phyloP scores from a whole-genome alignment of 2,888 invertebrate genomes.

The Tetrapedia diversipes region DNA sequence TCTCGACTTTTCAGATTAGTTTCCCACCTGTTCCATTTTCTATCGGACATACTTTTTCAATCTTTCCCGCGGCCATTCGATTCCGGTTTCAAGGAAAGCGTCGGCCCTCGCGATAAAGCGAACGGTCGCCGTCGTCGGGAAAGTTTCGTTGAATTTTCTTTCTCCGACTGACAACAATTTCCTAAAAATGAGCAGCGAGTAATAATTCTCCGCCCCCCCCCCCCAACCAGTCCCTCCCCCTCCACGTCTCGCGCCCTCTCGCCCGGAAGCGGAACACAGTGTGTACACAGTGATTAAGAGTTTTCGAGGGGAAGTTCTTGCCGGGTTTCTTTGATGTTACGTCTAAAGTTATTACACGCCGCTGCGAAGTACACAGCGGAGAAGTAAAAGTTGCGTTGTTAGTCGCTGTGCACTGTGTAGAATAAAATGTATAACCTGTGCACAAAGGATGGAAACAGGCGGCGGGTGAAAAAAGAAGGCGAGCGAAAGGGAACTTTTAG shows the following conservation, averaged over 20 bases:
- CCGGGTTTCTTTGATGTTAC: slow-evolving; percentile 23
- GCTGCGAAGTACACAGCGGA: not conserved
- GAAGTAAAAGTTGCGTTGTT: slow-evolving; percentile 25
- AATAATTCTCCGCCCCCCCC: slow-evolving; percentile 1
- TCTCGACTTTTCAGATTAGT: slow-evolving; percentile 18
- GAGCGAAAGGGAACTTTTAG: too few relatives aligned
- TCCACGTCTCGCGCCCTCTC: too few relatives aligned
- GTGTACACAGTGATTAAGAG: slow-evolving; percentile 28
- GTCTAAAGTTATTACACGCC: slow-evolving; percentile 24
- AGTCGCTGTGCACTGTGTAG: too few relatives aligned
- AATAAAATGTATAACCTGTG: slow-evolving; percentile 10
- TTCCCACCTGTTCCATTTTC: slow-evolving; percentile 17
- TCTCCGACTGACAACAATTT: not conserved
- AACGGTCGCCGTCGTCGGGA: slow-evolving; percentile 26
- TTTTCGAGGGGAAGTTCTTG: slow-evolving; percentile 18
- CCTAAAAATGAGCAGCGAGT: slow-evolving; percentile 23
- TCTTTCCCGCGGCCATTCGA: slow-evolving; percentile 30
- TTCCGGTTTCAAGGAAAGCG: slow-evolving; percentile 7
- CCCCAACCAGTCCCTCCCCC: not conserved
- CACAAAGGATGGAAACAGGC: not conserved
- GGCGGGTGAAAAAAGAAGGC: too few relatives aligned
- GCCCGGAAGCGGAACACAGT: slow-evolving; percentile 2
- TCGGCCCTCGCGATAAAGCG: slow-evolving; percentile 22
- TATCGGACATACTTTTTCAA: slow-evolving; percentile 36
- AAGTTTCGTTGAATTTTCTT: slow-evolving; percentile 31